Evolutionary conservation across 2,888 invertebrate genomes (phyloP), one percentile per base, ranked within the genome.

Genomic region (Apeira syringaria): DNA sequence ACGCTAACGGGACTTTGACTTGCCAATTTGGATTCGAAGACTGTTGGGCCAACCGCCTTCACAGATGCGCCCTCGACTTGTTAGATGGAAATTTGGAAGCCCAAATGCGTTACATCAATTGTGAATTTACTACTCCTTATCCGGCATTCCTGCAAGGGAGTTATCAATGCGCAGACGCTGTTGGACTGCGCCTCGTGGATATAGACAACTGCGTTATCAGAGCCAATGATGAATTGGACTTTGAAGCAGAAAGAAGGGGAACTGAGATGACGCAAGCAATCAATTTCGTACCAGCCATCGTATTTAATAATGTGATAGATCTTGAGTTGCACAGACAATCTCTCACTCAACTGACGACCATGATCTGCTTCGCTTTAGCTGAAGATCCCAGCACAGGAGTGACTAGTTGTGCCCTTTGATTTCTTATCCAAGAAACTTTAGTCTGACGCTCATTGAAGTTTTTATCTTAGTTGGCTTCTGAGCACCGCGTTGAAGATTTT

Each of bases 1-100:
- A 63, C 7, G 38, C 36, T 0, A 56, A 80, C 15, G 80, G 73
- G 2, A 50, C 40, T 1, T 47, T 82, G 6, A 48, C 38, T 1
- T 90, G 90, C 38, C 79, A 80, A 35, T 83, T 82, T 13, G 68
- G 68, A 1, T 41, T 4, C 0, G 56, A 57, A 20, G 88, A 88
- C 44, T 90, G 90, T 53, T 84, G 74, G 71, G 86, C 87, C 0
- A 90, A 90, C 35, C 73, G 82, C 5, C 50, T 82, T 0, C 84
- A 90, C 6, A 70, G 88, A 50, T 90, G 90, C 46, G 80, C 64
- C 1, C 50, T 90, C 1, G 56, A 77, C 44, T 45, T 71, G 47
- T 53, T 88, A 10, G 58, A 58, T 10, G 70, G 48, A 2, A 63
- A 84, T 36, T 76, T 79, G 37, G 73, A 68, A 0, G 75, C 74